A percentile compares a stretch with the other conserved stretches of the same genome.
phyloP scores from a whole-genome alignment of 2,113 vertebrate genomes.

The Hemiprocne comata region DNA sequence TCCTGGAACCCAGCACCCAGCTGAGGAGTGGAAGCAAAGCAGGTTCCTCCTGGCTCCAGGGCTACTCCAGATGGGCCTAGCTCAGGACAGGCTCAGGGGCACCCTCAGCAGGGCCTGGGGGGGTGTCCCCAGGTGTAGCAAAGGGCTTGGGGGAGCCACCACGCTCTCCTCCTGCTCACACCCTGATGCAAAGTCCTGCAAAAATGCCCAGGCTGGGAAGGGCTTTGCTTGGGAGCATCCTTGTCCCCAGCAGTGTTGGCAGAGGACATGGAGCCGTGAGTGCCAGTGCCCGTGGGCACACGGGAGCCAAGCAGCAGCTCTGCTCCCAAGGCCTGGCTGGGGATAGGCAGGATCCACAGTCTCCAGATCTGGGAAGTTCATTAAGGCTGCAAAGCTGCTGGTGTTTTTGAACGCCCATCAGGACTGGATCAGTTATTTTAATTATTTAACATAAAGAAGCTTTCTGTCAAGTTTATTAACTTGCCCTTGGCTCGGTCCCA shows the following conservation, averaged over 20 bases:
- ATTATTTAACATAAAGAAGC: constrained; percentile 37
- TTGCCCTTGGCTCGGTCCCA: background rate
- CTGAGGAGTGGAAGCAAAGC: fast-evolving
- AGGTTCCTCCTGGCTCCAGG: background rate
- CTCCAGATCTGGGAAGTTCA: constrained; percentile 30
- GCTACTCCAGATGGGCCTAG: background rate
- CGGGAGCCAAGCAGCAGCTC: fast-evolving
- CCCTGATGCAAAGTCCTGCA: background rate
- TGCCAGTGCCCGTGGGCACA: fast-evolving
- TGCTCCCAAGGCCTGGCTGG: fast-evolving
- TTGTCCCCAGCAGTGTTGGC: fast-evolving
- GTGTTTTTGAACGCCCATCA: constrained; percentile 45
- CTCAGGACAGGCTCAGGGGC: background rate
- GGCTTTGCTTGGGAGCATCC: background rate
- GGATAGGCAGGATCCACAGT: background rate
- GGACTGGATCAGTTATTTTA: constrained; percentile 36
- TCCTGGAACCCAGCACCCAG: background rate
- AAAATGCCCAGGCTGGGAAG: too few species aligned
- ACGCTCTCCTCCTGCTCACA: background rate
- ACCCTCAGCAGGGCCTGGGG: background rate
- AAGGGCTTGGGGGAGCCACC: fast-evolving
- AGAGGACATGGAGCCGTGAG: fast-evolving
- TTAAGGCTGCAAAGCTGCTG: background rate
- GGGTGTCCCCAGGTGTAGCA: background rate
- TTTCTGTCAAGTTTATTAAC: constrained; percentile 57